Conservation (phyloP, 2,797 vertebrate species). For the Lepidocolaptes lacrymiger region DNA sequence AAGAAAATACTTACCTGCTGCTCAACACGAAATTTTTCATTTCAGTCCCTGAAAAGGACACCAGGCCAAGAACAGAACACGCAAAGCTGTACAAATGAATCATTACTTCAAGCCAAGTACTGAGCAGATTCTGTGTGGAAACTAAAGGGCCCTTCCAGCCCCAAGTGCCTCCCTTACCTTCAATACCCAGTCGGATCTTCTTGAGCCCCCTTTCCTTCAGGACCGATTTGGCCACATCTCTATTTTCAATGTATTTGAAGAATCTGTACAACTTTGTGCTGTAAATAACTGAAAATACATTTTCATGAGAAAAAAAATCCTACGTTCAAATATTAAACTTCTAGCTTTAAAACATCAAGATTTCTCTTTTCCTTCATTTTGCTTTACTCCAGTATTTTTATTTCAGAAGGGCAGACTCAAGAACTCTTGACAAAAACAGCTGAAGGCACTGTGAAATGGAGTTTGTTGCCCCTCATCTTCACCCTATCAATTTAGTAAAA, state of each 20-base stretch:
- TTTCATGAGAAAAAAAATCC: conserved; percentile 37
- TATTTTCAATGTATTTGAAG: conserved; percentile 99
- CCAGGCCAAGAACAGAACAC: background rate
- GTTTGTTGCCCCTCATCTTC: background rate
- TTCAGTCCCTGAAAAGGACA: background rate
- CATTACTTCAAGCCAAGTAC: background rate
- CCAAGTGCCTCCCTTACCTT: conserved; percentile 82
- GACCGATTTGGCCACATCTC: conserved; percentile 98
- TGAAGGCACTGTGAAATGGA: background rate
- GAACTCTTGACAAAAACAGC: background rate
- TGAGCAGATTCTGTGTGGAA: background rate
- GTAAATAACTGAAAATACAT: conserved; percentile 90
- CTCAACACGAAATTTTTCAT: background rate
- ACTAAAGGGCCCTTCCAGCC: background rate
- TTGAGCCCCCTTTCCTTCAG: conserved; percentile 97
- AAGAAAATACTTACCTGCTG: background rate
- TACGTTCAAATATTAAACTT: background rate
- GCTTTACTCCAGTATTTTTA: background rate
- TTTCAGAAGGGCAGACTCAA: background rate
- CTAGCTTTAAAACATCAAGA: background rate
- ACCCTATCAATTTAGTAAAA: background rate
- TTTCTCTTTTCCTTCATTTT: background rate
- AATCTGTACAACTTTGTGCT: conserved; percentile 99
- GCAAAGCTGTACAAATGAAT: background rate
- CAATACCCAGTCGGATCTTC: conserved; percentile 97